These are phyloP conservation scores for Mimachlamys varia DNA, from an alignment of 2,888 invertebrate genomes.

Conservation along the genomic window DNA sequence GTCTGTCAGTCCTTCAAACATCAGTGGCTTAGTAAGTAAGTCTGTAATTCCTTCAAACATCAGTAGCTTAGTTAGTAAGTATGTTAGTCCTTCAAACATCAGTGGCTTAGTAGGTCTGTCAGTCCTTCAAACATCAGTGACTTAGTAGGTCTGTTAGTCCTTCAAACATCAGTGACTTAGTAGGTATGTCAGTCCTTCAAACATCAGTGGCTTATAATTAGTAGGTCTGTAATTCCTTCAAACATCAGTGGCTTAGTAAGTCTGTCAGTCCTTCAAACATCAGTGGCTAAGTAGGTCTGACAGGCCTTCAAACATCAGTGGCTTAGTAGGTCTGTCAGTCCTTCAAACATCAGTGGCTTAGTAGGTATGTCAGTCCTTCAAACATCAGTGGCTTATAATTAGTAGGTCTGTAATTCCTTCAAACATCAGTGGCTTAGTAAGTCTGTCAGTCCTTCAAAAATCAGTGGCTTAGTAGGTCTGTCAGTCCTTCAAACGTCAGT, in stretches of 20 bases:
- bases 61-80: background rate
- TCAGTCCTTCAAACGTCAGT: background rate
- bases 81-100: background rate
- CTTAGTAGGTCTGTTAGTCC: background rate
- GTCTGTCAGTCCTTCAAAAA: background rate
- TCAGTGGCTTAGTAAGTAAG: background rate
- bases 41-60: background rate
- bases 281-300: background rate
- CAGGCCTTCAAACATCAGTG: background rate
- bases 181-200: background rate
- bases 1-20: background rate
- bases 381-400: background rate
- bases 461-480: background rate
- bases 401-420: background rate
- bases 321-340: background rate
- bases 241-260: background rate
- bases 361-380: background rate
- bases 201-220: conserved; percentile 15
- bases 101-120: background rate
- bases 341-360: conserved; percentile 3
- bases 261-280: background rate
- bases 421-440: background rate
- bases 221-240: background rate
- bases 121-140: background rate
- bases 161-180: background rate